Evolutionary conservation across 2,888 invertebrate genomes (phyloP), one percentile per base, ranked within the genome.

Genomic region (Cristatella mucedo): DNA sequence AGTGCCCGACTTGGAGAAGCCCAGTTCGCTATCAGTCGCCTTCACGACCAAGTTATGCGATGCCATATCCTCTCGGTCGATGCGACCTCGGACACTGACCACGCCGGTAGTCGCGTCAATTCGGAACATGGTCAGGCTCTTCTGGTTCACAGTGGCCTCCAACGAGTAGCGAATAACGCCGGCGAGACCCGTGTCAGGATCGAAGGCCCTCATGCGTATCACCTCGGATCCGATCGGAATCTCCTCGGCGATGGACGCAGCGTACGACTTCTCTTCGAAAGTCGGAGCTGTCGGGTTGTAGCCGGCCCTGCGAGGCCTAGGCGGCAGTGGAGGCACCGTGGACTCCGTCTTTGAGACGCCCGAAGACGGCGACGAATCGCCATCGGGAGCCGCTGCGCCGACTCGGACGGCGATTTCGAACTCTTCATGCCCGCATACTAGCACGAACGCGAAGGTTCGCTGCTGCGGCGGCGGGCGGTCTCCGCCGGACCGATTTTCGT

Each of bases 191-290:
- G 87, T 85, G 53, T 93, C 91, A 0, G 87, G 85, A 67, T 93
- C 91, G 51, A 76, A 78, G 0, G 91, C 36, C 26, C 4, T 29
- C 4, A 36, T 13, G 84, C 53, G 80, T 0, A 89, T 91, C 0
- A 95, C 85, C 0, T 82, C 81, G 0, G 89, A 85, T 0, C 89
- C 93, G 1, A 89, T 76, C 0, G 93, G 91, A n/a, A 86, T 86
- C 61, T 97, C 95, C 68, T 97, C 95, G 0, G 84, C 73, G 3
- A 95, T 80, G 7, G 9, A 15, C 13, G 19, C 36, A 36, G 7
- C 15, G 18, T 36, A 36, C 4, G 36, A 6, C 13, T n/a, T 4
- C 4, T 22, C 4, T 4, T 13, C 21, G 18, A 36, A 36, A 22
- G 22, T n/a, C 4, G 36, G 36, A 6, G 6, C 18, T 13, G 11